A percentile compares a stretch with the other conserved stretches of the same genome.
Evolutionary conservation across 2,113 vertebrate genomes (phyloP).

Genomic region (Herpetotheres cachinnans): DNA sequence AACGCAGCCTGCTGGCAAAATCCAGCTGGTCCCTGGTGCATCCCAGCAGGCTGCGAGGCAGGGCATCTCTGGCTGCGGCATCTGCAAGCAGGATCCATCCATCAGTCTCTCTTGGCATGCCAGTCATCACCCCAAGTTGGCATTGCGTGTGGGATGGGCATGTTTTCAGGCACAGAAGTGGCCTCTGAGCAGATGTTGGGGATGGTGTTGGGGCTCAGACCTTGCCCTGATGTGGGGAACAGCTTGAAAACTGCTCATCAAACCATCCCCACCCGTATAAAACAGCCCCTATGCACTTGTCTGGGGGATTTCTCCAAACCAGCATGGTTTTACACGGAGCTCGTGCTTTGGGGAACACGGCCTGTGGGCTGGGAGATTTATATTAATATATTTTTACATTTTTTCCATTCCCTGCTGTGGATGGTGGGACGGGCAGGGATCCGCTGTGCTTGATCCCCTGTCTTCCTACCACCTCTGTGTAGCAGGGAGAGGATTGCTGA

Average conservation of each 20-base stretch:
- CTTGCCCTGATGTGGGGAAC: not conserved
- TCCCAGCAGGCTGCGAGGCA: not conserved
- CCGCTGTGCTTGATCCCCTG: not conserved
- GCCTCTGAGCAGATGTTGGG: not conserved
- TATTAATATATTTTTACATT: not conserved
- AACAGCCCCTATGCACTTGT: not conserved
- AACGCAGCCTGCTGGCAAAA: not conserved
- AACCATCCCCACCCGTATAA: not conserved
- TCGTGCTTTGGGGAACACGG: not conserved
- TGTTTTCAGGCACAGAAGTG: not conserved
- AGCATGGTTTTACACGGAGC: not conserved
- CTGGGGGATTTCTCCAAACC: not conserved
- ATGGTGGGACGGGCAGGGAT: not conserved
- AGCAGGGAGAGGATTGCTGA: not conserved
- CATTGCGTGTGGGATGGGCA: not conserved
- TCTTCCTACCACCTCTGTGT: not conserved
- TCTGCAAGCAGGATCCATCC: not conserved
- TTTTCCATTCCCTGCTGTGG: not conserved
- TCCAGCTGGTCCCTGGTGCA: not conserved
- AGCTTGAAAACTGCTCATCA: not conserved
- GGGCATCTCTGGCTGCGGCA: not conserved
- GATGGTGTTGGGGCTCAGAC: not conserved
- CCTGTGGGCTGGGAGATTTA: not conserved
- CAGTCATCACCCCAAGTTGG: fast-evolving
- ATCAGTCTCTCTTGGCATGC: fast-evolving